Percentiles rank a stretch among this genome's conserved stretches.
Conservation (phyloP, 2,888 invertebrate species). For the Dryobota labecula region DNA sequence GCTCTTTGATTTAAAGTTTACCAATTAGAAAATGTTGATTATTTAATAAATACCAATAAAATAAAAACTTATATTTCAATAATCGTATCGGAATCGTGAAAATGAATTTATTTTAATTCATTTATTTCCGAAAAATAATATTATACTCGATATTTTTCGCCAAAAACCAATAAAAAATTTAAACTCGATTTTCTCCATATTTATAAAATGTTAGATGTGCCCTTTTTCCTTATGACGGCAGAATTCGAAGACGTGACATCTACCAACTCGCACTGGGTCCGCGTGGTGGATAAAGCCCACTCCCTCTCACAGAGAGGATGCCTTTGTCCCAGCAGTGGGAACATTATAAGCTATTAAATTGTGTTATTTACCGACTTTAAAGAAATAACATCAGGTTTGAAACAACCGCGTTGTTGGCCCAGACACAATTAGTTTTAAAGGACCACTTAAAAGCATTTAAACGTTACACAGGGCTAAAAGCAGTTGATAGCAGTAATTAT, state of each 20-base stretch:
- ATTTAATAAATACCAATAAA: too few relatives aligned
- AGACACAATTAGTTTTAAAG: constrained; percentile 31
- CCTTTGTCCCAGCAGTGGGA: not conserved
- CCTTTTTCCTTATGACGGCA: too few relatives aligned
- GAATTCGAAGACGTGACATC: not conserved
- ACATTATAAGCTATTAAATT: not conserved
- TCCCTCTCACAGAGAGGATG: not conserved
- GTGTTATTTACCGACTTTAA: not conserved
- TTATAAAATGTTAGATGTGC: too few relatives aligned
- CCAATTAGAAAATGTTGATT: too few relatives aligned
- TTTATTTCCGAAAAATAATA: too few relatives aligned
- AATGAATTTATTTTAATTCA: too few relatives aligned
- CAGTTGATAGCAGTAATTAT: not conserved
- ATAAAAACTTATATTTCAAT: too few relatives aligned
- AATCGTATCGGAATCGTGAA: too few relatives aligned
- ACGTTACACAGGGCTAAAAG: not conserved
- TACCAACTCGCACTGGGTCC: not conserved
- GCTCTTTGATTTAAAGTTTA: too few relatives aligned
- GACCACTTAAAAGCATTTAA: constrained; percentile 22
- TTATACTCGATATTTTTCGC: too few relatives aligned
- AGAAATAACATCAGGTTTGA: constrained; percentile 1
- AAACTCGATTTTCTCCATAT: too few relatives aligned
- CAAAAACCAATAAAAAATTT: too few relatives aligned
- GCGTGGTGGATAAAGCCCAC: not conserved
- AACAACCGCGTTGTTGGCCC: not conserved